Conservation (phyloP, 2,113 vertebrate genomes). For the Corythoichthys haematopterus region DNA sequence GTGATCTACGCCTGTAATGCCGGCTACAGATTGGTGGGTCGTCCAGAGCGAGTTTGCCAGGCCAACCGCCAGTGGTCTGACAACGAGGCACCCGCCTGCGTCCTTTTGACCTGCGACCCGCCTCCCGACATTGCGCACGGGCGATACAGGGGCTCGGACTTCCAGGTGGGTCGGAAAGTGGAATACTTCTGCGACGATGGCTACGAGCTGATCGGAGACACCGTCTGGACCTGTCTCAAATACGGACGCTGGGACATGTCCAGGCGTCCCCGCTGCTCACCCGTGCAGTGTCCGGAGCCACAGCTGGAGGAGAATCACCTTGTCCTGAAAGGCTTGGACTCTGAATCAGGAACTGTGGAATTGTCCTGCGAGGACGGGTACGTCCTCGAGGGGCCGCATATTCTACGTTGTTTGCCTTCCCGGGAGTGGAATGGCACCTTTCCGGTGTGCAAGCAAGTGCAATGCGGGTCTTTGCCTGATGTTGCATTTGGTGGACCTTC, state of each 20-base stretch:
- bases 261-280: conserved; percentile 78
- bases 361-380: conserved; percentile 89
- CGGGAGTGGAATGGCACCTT: conserved; percentile 93
- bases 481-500: conserved; percentile 81
- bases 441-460: conserved; percentile 83
- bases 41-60: conserved; percentile 79
- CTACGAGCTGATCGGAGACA: conserved; percentile 83
- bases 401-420: conserved; percentile 81
- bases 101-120: conserved; percentile 82
- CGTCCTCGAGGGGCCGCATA: conserved; percentile 77
- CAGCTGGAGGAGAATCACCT: conserved; percentile 86
- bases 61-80: conserved; percentile 91
- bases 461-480: conserved; percentile 80
- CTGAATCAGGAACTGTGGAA: conserved; percentile 78
- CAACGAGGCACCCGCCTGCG: conserved; percentile 75
- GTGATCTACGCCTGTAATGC: conserved; percentile 80
- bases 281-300: conserved; percentile 87
- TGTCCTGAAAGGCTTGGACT: conserved; percentile 76
- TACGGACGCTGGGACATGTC: conserved; percentile 85
- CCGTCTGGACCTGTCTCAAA: conserved; percentile 86
- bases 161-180: conserved; percentile 84
- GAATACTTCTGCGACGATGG: conserved; percentile 88
- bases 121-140: conserved; percentile 82
- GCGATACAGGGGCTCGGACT: conserved; percentile 76
- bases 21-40: conserved; percentile 81